These are phyloP conservation scores for Genyomyrus donnyi DNA, from an alignment of 2,113 vertebrate species.

Conservation along the genomic window DNA sequence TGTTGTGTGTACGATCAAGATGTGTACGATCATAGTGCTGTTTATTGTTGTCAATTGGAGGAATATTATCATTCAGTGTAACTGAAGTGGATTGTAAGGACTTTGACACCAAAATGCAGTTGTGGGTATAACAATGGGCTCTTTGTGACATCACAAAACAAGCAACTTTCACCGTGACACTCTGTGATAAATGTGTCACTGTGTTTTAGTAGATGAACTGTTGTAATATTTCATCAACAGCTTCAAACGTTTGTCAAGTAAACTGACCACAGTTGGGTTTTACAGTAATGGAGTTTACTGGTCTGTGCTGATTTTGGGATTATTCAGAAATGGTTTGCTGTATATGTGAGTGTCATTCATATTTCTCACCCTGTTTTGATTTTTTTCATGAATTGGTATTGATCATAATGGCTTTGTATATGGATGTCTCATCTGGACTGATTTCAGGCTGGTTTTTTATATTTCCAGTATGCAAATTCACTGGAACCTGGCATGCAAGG, in stretches of 20 bases:
- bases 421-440: not conserved
- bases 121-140: not conserved
- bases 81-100: not conserved
- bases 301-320: not conserved
- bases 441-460: not conserved
- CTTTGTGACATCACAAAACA: not conserved
- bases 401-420: not conserved
- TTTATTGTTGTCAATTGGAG: not conserved
- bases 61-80: not conserved
- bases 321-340: not conserved
- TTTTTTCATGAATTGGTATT: not conserved
- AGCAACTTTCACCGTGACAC: not conserved
- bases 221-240: constrained; percentile 3
- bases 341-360: not conserved
- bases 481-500: not conserved
- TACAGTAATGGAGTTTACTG: not conserved
- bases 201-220: not conserved
- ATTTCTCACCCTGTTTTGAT: not conserved
- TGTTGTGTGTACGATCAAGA: too few species aligned
- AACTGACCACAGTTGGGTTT: constrained; percentile 1
- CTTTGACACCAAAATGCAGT: not conserved
- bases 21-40: not conserved
- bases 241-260: not conserved
- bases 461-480: not conserved
- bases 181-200: not conserved